These are phyloP conservation scores for Drosophila lowei DNA, from an alignment of 1,140 invertebrate species.

Conservation along the genomic window DNA sequence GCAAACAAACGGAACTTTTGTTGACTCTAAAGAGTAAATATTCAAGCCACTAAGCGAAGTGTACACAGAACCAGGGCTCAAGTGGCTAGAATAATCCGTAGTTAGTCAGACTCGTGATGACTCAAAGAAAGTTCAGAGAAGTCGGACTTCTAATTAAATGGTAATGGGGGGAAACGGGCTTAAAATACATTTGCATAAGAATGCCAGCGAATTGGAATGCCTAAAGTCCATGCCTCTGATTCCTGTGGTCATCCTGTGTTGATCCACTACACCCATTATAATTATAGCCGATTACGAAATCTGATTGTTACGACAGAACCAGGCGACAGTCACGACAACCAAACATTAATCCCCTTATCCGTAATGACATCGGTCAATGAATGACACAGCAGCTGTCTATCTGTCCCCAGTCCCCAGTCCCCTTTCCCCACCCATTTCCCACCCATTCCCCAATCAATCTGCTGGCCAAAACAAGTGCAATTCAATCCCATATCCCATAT, in stretches of 20 bases:
- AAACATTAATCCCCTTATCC: conserved; percentile 32
- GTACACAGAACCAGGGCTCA: background rate
- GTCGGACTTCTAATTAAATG: conserved; percentile 8
- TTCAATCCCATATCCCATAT: conserved; percentile 9
- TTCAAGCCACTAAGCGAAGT: background rate
- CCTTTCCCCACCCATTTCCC: conserved; percentile 7
- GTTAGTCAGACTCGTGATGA: conserved; percentile 11
- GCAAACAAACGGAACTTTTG: conserved; percentile 28
- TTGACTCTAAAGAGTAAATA: conserved; percentile 23
- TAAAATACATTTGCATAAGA: too few species aligned
- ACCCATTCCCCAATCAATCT: conserved; percentile 24
- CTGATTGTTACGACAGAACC: background rate
- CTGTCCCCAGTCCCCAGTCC: background rate
- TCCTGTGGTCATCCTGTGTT: too few species aligned
- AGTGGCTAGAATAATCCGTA: conserved; percentile 10
- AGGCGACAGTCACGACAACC: conserved; percentile 27
- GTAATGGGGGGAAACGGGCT: background rate
- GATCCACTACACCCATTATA: background rate
- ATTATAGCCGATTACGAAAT: conserved; percentile 19
- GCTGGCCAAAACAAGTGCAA: conserved; percentile 21
- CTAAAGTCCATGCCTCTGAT: too few species aligned
- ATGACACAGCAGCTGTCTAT: conserved; percentile 16
- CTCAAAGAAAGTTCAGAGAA: conserved; percentile 32
- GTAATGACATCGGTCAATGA: conserved; percentile 41
- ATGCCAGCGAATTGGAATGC: too few species aligned